Base-by-base conservation (phyloP, 1,140 invertebrate species). In the Geopemphigus sp. region DNA sequence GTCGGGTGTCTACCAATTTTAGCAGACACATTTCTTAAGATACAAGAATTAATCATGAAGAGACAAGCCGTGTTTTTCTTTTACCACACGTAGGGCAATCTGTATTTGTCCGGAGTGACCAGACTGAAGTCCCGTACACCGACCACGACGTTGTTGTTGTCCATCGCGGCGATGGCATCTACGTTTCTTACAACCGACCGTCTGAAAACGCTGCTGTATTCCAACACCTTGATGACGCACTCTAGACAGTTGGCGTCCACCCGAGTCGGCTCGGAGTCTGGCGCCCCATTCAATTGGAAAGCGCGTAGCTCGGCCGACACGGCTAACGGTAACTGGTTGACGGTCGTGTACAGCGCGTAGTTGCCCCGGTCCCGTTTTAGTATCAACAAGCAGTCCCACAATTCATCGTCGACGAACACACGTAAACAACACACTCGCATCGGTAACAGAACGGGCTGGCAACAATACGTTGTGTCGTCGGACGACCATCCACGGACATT, bases 331-430 rank as follows among this genome's bases (percentile, higher is more conserved):
- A 78, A 3, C 29, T 14, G 56, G 39, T 63, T 32, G 22, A 63
- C 22, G 17, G 56, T 26, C 1, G 74, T 50, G 22, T 61, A 78
- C 32, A 78, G 56, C 10, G 17, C 74, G 47, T 78, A 78, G 39
- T 14, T 14, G 17, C 45, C 1, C 15, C 22, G 74, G n/a, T n/a
- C n/a, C 17, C 12, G 45, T 63, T 78, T 78, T 22, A 78, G 1
- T 17, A 78, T 29, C 14, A 78, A 50, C 39, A 78, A 12, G 5
- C 74, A 78, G 57, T 78, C 74, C 74, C 74, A 78, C 32, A 78
- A 24, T 53, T 61, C 22, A 11, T 22, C 74, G n/a, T 26, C 39
- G 22, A 61, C 74, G 39, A 78, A 78, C 22, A 78, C 57, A 15
- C 74, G 74, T 3, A 78, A 50, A 19, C 74, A 78, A 29, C 57